Percentiles rank a stretch among this genome's conserved stretches.
phyloP scores from a whole-genome alignment of 2,797 vertebrate species.

The Pseudochromis fuscus region DNA sequence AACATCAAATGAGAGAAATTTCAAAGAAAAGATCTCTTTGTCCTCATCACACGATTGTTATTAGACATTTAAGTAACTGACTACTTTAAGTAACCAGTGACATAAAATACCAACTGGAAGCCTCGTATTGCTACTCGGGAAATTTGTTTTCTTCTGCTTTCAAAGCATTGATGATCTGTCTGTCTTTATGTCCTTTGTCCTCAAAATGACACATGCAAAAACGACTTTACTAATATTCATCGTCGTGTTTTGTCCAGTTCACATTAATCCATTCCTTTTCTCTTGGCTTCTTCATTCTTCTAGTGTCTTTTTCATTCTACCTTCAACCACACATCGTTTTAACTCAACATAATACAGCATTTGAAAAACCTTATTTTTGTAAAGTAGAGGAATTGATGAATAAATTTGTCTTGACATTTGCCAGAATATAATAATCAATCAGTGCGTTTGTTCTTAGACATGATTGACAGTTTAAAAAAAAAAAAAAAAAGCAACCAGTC shows the following conservation, averaged over 20 bases:
- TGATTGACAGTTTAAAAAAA: conserved; percentile 26
- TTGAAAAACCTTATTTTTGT: not conserved
- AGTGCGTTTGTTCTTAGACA: conserved; percentile 37
- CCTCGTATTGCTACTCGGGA: not conserved
- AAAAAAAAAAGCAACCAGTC: not conserved
- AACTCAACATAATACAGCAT: conserved; percentile 23
- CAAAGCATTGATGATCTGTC: not conserved
- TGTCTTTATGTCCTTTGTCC: not conserved
- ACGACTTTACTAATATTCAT: not conserved
- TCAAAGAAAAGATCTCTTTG: not conserved
- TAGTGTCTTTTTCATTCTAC: not conserved
- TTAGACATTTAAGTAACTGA: not conserved
- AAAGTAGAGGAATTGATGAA: conserved; percentile 21
- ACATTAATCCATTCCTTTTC: not conserved
- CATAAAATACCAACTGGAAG: too few species aligned
- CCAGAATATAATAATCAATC: conserved; percentile 52
- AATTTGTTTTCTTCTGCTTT: not conserved
- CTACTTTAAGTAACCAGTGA: not conserved
- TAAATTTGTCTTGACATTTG: conserved; percentile 35
- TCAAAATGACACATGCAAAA: not conserved
- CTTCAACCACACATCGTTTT: conserved; percentile 2
- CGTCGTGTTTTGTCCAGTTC: not conserved
- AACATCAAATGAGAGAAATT: not conserved
- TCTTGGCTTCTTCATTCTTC: conserved; percentile 11
- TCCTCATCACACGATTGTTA: not conserved